phyloP scores from a whole-genome alignment of 2,797 vertebrate species.

The Urosaurus nigricauda region DNA sequence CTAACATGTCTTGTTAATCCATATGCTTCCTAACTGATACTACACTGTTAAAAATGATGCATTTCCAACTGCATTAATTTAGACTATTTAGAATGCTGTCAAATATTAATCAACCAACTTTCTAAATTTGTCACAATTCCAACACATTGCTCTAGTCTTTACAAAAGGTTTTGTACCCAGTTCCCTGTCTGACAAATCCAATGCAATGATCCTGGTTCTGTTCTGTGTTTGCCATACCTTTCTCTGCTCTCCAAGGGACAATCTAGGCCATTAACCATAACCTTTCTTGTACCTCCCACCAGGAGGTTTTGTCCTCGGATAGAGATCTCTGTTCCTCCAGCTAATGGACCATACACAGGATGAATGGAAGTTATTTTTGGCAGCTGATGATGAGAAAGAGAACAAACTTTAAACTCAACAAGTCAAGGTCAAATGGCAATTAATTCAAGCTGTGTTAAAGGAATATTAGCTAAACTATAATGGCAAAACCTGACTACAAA shows the following conservation, averaged over 20 bases:
- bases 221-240: constrained; percentile 46
- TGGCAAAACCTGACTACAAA: not conserved
- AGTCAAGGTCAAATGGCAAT: not conserved
- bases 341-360: constrained; percentile 89
- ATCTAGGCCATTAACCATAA: constrained; percentile 85
- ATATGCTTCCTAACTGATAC: not conserved
- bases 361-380: constrained; percentile 85
- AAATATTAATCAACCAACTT: not conserved
- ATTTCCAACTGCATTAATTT: not conserved
- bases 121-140: not conserved
- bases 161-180: not conserved
- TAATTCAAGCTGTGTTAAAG: not conserved
- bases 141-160: not conserved
- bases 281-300: constrained; percentile 84
- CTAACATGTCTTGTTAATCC: not conserved
- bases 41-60: not conserved
- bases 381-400: constrained; percentile 76
- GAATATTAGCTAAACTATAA: not conserved
- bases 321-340: constrained; percentile 89
- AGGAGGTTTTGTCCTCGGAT: constrained; percentile 85
- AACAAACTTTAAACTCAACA: constrained; percentile 4
- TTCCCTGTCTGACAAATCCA: not conserved
- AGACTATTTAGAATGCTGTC: not conserved
- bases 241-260: constrained; percentile 77
- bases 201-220: not conserved